phyloP scores from a whole-genome alignment of 2,797 vertebrate species.

The Lophotriccus pileatus region DNA sequence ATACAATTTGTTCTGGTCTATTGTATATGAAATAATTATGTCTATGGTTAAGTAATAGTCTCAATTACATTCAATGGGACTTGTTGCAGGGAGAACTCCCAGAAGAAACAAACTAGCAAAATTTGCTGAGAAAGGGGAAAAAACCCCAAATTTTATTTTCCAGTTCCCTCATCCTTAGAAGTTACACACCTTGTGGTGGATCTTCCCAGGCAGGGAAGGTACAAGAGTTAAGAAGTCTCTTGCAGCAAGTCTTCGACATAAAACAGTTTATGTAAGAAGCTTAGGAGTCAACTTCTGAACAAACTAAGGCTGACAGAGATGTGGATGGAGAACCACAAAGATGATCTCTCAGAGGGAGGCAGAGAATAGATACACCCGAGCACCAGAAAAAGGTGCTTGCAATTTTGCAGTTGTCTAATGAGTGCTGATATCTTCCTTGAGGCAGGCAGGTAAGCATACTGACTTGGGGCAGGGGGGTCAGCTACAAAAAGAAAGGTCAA shows the following conservation, averaged over 20 bases:
- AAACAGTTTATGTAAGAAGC: neutral
- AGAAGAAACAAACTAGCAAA: neutral
- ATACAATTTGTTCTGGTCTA: neutral
- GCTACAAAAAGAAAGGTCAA: neutral
- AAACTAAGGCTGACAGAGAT: neutral
- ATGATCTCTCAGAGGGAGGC: neutral
- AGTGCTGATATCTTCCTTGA: neutral
- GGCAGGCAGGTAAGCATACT: too few relatives aligned
- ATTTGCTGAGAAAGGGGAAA: neutral
- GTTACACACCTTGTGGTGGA: neutral
- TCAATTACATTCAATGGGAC: neutral
- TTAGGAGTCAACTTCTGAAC: neutral
- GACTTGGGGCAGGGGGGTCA: fast-evolving
- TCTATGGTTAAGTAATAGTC: neutral
- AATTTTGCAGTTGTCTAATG: neutral
- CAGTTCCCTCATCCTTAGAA: neutral
- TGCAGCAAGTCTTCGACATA: neutral
- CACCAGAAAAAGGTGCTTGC: neutral
- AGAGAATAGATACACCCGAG: neutral
- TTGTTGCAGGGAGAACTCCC: neutral
- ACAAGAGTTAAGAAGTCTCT: neutral
- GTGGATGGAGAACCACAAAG: fast-evolving
- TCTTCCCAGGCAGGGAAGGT: neutral
- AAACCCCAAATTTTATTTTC: neutral
- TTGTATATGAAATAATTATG: neutral